Evolutionary conservation across 2,797 vertebrate genomes (phyloP), one percentile per base, ranked within the genome.

Genomic region (Lerista edwardsae): DNA sequence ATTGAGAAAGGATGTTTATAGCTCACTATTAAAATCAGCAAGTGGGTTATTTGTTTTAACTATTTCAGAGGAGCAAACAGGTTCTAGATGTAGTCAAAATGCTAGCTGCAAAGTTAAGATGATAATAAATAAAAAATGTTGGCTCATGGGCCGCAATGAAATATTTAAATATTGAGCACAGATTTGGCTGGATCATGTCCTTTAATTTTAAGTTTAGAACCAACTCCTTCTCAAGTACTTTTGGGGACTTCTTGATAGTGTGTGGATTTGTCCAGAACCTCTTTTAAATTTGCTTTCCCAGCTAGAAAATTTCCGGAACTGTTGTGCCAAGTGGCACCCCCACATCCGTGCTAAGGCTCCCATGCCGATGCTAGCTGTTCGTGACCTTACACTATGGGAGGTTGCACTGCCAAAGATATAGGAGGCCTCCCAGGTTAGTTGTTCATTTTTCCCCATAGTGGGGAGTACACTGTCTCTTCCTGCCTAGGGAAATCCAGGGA

Each of bases 31-130:
- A 6, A 65, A 59, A 21, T 44, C 75, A 84, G 65, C 64, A 75
- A 64, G 81, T 81, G 2, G 71, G 89, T 73, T 7, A 51, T 91
- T 91, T 83, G 69, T 80, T 1, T n/a, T 75, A n/a, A 80, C 62
- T 29, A 64, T 87, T 80, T 73, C 61, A 75, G 76, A 36, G 23
- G 10, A 61, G 77, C 61, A 78, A 81, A 36, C 69, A 81, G 64
- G 62, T 47, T 31, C 51, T 81, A 80, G 79, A 57, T 8, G 4
- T 57, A 85, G 62, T 79, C 84, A 85, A 5, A 88, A 81, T 65
- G 89, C 67, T 82, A 65, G 36, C 71, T 36, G 6, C 44, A 7
- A 62, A 64, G 1, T 74, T 89, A 75, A 0, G 3, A n/a, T 80
- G 21, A 57, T 34, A 76, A 25, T n/a, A 44, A 3, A 11, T 77